These are phyloP conservation scores for Drosophila cardini DNA, from an alignment of 1,140 invertebrate species.

Conservation along the genomic window DNA sequence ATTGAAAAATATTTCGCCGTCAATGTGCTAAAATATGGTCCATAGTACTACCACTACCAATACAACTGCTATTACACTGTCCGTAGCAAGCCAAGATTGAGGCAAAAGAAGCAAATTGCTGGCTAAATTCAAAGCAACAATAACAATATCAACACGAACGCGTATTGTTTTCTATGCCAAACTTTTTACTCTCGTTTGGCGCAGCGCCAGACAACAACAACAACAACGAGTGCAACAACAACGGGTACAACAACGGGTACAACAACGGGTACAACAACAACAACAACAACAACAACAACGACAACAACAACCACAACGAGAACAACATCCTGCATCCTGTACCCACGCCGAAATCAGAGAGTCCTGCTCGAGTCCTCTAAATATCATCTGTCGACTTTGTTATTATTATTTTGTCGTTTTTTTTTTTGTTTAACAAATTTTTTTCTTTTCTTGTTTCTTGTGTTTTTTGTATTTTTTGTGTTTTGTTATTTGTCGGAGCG, in stretches of 20 bases:
- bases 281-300: background rate
- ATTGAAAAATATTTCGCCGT: constrained; percentile 81
- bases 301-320: background rate
- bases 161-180: constrained; percentile 61
- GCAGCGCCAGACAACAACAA: constrained; percentile 49
- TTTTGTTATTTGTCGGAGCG: background rate
- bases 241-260: background rate
- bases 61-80: background rate
- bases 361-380: constrained; percentile 52
- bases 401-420: constrained; percentile 52
- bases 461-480: constrained; percentile 5
- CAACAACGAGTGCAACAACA: constrained; percentile 1
- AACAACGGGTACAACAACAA: constrained; percentile 12
- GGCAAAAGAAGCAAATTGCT: constrained; percentile 63
- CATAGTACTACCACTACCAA: background rate
- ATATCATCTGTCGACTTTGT: constrained; percentile 73
- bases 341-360: constrained; percentile 9
- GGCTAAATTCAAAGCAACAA: constrained; percentile 55
- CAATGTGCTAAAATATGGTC: constrained; percentile 80
- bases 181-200: constrained; percentile 54
- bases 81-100: background rate
- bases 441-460: constrained; percentile 45
- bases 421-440: constrained; percentile 20
- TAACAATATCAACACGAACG: constrained; percentile 20
- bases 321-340: background rate